Evolutionary conservation across 1,140 invertebrate genomes (phyloP), one percentile per base, ranked within the genome.

Genomic region (Hyposmocoma kahamanoa): DNA sequence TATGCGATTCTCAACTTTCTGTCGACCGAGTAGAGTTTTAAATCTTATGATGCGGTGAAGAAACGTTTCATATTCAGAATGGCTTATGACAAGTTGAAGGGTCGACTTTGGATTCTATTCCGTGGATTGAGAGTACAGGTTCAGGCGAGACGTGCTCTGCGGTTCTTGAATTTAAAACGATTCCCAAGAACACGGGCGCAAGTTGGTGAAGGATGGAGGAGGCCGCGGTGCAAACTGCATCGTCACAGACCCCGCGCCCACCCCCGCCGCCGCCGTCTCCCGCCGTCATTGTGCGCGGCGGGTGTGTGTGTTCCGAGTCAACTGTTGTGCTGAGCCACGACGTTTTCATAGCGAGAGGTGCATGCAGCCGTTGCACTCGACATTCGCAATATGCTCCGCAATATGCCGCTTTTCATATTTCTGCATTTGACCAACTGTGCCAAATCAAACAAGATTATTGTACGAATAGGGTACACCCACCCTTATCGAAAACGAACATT

Each of bases 121-220:
- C 58, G 22, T 26, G 41, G 21, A 11, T 22, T 38, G 67, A 82
- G 61, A 56, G 74, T 73, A 50, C 47, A 63, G 56, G 70, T 53
- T 79, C 42, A 74, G 42, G 43, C 59, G 67, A 24, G 47, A 59
- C 75, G 59, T 69, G 63, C 55, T 70, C 60, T 78, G 76, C 76
- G 77, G 76, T 76, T 84, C 71, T 80, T 80, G 78, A 84, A 82
- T 84, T 84, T 84, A 81, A 84, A 84, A 84, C 78, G 76, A 84
- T 84, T 84, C 81, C 77, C 70, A 78, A 84, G 77, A 82, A 84
- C 78, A 84, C 68, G 77, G 75, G 77, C 76, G 71, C 78, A 72
- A 81, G 76, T 82, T 79, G 76, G 71, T 80, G 78, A 82, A 79
- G 71, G 80, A 80, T 80, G 74, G 76, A 76, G 72, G 74, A 78